Conservation (phyloP, 2,113 vertebrate genomes). For the Siniperca knerii region DNA sequence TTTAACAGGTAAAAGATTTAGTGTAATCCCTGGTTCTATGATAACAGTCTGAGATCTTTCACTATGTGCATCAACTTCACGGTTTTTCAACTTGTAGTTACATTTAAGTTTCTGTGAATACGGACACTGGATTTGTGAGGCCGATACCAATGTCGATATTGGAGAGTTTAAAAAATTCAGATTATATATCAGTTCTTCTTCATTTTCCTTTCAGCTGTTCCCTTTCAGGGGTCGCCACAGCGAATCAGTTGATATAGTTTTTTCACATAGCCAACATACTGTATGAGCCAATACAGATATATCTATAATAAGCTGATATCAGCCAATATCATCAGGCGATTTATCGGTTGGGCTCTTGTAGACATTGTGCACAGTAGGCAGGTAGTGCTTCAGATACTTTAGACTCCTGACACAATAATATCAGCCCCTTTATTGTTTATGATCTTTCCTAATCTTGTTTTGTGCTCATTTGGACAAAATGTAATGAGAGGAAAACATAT, state of each 20-base stretch:
- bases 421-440: neutral
- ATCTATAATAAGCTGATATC: too few relatives aligned
- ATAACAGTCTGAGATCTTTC: conserved; percentile 24
- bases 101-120: neutral
- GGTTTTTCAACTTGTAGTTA: neutral
- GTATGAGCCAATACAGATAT: neutral
- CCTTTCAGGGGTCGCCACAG: too few relatives aligned
- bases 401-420: neutral
- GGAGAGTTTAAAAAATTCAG: neutral
- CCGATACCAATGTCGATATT: too few relatives aligned
- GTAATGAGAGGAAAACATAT: neutral
- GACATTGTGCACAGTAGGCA: too few relatives aligned
- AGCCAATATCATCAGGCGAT: too few relatives aligned
- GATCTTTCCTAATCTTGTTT: neutral
- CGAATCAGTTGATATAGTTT: neutral
- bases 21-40: conserved; percentile 9
- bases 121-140: neutral
- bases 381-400: neutral
- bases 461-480: neutral
- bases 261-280: neutral
- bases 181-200: neutral
- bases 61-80: neutral
- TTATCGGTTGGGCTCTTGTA: too few relatives aligned
- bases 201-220: too few relatives aligned
- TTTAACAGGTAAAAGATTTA: conserved; percentile 1